phyloP scores from a whole-genome alignment of 2,797 vertebrate genomes.

The Semaprochilodus insignis region DNA sequence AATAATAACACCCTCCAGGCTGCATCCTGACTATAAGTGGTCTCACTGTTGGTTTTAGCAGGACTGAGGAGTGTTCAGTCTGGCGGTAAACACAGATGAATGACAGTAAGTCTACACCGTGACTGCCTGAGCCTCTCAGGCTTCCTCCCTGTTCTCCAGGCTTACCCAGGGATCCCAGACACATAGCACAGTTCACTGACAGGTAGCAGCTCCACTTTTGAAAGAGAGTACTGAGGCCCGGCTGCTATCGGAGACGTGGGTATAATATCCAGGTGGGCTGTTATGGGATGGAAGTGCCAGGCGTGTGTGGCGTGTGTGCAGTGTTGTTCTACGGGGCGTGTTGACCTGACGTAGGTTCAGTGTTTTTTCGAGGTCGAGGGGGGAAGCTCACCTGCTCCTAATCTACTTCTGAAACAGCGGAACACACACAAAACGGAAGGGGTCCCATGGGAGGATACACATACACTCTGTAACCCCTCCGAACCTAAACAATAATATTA shows the following conservation, averaged over 20 bases:
- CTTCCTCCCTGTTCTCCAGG: slow-evolving; percentile 3
- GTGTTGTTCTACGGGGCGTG: background rate
- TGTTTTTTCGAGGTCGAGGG: background rate
- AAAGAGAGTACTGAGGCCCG: background rate
- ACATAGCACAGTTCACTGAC: background rate
- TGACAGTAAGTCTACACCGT: background rate
- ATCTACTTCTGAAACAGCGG: background rate
- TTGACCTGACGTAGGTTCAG: background rate
- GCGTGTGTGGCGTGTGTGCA: background rate
- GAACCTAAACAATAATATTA: slow-evolving; percentile 14
- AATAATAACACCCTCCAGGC: background rate
- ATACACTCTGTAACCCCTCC: background rate
- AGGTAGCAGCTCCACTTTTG: background rate
- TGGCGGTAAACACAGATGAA: background rate
- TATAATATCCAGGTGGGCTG: background rate
- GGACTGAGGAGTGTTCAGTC: background rate
- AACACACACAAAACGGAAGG: background rate
- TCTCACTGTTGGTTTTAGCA: background rate
- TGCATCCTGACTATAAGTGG: background rate
- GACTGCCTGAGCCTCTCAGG: background rate
- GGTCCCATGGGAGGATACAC: background rate
- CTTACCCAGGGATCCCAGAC: slow-evolving; percentile 2
- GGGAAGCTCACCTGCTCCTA: background rate
- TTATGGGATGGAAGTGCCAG: background rate
- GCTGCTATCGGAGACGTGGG: background rate